Conservation (phyloP, 2,113 vertebrate species). For the Dendropsophus ebraccatus region DNA sequence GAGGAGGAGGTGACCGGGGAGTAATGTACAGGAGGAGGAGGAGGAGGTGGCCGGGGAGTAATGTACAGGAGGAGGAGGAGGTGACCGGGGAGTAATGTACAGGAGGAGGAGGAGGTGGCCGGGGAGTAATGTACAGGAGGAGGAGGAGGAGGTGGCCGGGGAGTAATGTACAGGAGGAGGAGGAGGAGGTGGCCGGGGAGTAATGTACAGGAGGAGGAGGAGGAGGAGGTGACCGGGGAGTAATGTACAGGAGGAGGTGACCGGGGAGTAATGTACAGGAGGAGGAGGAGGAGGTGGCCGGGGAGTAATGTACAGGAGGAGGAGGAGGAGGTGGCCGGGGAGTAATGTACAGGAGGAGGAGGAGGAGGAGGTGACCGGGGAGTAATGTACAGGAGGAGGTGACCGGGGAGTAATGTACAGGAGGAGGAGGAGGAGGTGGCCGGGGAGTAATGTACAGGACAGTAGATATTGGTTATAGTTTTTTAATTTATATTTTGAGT, state of each 20-base stretch:
- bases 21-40: not conserved
- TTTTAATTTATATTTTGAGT: too few species aligned
- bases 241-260: not conserved
- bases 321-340: too few species aligned
- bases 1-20: not conserved
- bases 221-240: not conserved
- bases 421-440: not conserved
- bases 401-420: not conserved
- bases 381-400: too few species aligned
- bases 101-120: not conserved
- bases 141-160: too few species aligned
- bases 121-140: not conserved
- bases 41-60: not conserved
- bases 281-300: not conserved
- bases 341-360: not conserved
- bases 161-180: not conserved
- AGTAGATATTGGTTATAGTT: not conserved
- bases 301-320: not conserved
- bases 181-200: not conserved
- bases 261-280: not conserved
- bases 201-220: not conserved
- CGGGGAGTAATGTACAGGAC: not conserved
- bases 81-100: not conserved
- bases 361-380: not conserved
- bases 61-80: not conserved